Evolutionary conservation across 2,797 vertebrate species (phyloP).

Genomic region (Rhincodon typus): DNA sequence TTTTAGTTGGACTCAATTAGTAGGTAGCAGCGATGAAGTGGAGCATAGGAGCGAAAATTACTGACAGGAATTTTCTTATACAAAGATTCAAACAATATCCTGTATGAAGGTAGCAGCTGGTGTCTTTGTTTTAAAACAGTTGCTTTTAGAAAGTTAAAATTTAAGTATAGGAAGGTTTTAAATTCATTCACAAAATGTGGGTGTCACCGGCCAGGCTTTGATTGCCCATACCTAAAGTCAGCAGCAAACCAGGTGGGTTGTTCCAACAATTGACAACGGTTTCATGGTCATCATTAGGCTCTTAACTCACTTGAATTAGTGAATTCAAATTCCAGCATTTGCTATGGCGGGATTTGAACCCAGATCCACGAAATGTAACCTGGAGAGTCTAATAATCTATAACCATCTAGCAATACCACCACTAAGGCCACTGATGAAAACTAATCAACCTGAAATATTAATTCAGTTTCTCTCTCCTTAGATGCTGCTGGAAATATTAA

Average conservation of each 20-base stretch:
- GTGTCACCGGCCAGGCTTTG: too few species aligned
- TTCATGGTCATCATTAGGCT: too few species aligned
- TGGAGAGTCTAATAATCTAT: too few species aligned
- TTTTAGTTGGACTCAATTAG: not conserved
- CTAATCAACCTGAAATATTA: not conserved
- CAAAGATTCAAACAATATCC: not conserved
- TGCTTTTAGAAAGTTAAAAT: not conserved
- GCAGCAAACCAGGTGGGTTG: too few species aligned
- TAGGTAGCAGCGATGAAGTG: not conserved
- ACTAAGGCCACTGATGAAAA: not conserved
- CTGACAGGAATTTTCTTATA: not conserved
- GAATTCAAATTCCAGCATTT: too few species aligned
- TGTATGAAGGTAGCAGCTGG: not conserved
- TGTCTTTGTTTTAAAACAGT: not conserved
- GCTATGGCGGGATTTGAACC: too few species aligned
- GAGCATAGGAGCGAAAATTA: not conserved
- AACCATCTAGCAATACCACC: too few species aligned
- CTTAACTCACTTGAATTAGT: too few species aligned
- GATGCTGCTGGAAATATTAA: not conserved
- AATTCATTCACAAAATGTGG: too few species aligned
- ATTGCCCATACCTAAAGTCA: too few species aligned
- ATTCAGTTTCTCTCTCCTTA: not conserved
- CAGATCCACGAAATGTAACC: too few species aligned
- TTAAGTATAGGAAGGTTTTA: not conserved
- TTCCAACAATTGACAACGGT: too few species aligned